Base-by-base conservation (phyloP, 2,797 vertebrate species). In the Orientallactaga sibirica region DNA sequence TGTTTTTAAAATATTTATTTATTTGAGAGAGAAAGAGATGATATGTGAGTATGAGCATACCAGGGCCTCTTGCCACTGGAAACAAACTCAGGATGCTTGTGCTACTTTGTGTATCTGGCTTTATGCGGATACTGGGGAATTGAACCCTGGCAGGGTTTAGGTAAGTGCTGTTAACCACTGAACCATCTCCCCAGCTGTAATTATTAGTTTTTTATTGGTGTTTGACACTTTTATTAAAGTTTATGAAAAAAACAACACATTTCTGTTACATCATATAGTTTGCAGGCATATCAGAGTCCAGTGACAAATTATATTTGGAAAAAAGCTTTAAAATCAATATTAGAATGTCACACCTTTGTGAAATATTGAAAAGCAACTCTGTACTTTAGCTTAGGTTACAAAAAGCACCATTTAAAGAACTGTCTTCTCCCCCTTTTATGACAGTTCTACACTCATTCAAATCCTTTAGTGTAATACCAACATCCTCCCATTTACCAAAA, bases 181-280 rank as follows among this genome's bases (percentile, higher is more conserved):
- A 58, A 12, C 55, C 55, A 58, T 58, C 55, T 58, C 16, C 55
- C 16, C 55, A 58, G 10, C 55, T 58, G 55, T 37, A 37, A 37
- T 37, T 37, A 37, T 37, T 37, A 37, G n/a, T 37, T 37, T 37
- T 37, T 68, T 94, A 96, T 85, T 95, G 96, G 78, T 96, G 75
- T 85, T 16, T 92, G 91, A 90, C 92, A 91, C 77, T 96, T 37
- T 97, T 97, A 97, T 95, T 97, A 87, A 94, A 88, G 87, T 37
- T 95, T 70, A 89, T 86, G 81, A 41, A 52, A 67, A 55, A 90
- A 75, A 37, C n/a, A 20, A 43, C 73, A 81, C 83, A 92, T 48
- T 92, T 97, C 24, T 78, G 58, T 94, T 33, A 93, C 58, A 93
- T 92, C 83, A 94, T 77, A 87, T 61, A 95, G 92, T 90, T 88